These are phyloP conservation scores for Anorthoa munda DNA, from an alignment of 2,888 invertebrate species.

Conservation along the genomic window DNA sequence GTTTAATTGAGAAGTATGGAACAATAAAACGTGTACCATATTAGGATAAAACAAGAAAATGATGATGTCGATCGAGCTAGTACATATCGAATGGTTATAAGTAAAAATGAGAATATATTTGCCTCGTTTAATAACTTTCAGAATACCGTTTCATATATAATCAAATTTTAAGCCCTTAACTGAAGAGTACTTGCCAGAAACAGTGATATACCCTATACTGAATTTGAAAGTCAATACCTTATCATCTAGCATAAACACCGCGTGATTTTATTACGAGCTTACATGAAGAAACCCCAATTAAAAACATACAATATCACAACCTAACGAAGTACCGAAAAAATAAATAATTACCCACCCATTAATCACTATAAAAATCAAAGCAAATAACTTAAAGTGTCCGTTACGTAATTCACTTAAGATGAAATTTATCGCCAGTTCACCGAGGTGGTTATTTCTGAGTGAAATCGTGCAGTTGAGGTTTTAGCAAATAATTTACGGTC, in stretches of 20 bases:
- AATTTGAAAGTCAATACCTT: too few species aligned
- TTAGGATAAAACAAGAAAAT: too few species aligned
- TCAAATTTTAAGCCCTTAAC: too few species aligned
- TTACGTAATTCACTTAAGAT: slow-evolving; percentile 69
- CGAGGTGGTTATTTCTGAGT: slow-evolving; percentile 64
- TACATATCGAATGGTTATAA: too few species aligned
- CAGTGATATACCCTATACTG: too few species aligned
- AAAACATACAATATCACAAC: neutral
- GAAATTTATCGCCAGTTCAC: slow-evolving; percentile 61
- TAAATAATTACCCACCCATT: slow-evolving; percentile 25
- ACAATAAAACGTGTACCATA: too few species aligned
- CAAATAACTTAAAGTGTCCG: slow-evolving; percentile 58
- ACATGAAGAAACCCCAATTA: neutral
- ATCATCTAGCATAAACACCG: too few species aligned
- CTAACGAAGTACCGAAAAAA: slow-evolving; percentile 6
- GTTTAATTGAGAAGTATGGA: neutral
- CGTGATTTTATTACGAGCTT: neutral
- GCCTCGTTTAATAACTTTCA: too few species aligned
- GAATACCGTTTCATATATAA: too few species aligned
- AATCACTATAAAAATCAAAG: slow-evolving; percentile 61
- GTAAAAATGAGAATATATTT: too few species aligned
- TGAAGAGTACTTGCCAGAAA: too few species aligned
- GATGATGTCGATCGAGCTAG: too few species aligned
- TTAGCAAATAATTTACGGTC: slow-evolving; percentile 70
- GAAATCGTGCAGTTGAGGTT: slow-evolving; percentile 68